Base-by-base conservation (phyloP, 2,888 invertebrate species). In the Brachypalpus laphriformis region DNA sequence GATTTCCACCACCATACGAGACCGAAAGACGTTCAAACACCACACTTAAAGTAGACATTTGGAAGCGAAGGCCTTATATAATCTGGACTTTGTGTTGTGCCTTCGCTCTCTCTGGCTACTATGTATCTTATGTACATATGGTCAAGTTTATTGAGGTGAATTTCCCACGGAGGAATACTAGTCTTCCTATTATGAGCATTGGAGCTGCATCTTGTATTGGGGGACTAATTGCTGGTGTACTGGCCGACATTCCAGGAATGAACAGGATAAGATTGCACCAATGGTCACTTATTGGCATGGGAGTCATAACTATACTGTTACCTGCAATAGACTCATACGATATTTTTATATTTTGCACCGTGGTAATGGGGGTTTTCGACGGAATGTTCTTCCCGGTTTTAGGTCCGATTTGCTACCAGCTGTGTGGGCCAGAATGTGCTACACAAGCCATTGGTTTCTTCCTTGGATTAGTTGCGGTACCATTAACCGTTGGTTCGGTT, bases 311-410 rank as follows among this genome's bases (percentile, higher is more conserved):
- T 6, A 45, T 66, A 2, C 2, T 59, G 16, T 5, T 86, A 5
- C 85, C 85, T 0, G 40, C 49, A 5, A 65, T 82, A 9, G 7
- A 14, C 2, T 82, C 85, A 0, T 86, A 40, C n/a, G 34, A 63
- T 28, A 1, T 71, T 7, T 34, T 86, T 0, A 47, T 86, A n/a
- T 31, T 76, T 0, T 66, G 65, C 6, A 61, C 76, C 5, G 11
- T 82, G 3, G 34, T 76, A 9, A 72, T 86, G 61, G 85, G 85
- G 5, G 37, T 86, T 25, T 86, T 86, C 22, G 85, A 86, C 25
- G 85, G 85, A 37, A 82, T 86, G 82, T 86, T 86, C n/a, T 72
- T 86, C 18, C 82, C 85, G 18, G 76, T 86, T 28, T 45, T 86
- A 16, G 81, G 85, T 0, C 85, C 85, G 16, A 86, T 86, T 14